Conservation (phyloP, 2,888 invertebrate species). For the Horisme vitalbata region DNA sequence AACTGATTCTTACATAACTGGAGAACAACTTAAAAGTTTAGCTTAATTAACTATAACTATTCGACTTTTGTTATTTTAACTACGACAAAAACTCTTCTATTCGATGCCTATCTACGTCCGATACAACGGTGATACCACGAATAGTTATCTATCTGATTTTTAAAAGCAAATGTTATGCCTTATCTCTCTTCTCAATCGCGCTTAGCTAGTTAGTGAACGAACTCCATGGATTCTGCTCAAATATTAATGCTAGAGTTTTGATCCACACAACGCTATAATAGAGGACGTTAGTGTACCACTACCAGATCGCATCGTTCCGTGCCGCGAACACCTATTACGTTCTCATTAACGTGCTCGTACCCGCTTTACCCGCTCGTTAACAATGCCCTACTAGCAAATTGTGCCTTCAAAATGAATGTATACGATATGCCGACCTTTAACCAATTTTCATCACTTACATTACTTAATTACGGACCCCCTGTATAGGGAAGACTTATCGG, state of each 20-base stretch:
- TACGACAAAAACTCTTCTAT: too few species aligned
- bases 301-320: conserved; percentile 48
- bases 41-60: too few species aligned
- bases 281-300: conserved; percentile 42
- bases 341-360: conserved; percentile 65
- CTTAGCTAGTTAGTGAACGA: not conserved
- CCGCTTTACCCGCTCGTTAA: conserved; percentile 63
- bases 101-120: too few species aligned
- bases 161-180: too few species aligned
- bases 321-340: conserved; percentile 66
- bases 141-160: too few species aligned
- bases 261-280: conserved; percentile 17
- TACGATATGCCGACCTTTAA: conserved; percentile 44
- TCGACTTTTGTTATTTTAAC: too few species aligned
- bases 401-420: conserved; percentile 60
- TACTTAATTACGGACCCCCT: conserved; percentile 24
- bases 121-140: too few species aligned
- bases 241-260: conserved; percentile 7
- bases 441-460: conserved; percentile 36
- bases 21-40: too few species aligned
- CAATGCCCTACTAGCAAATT: conserved; percentile 60
- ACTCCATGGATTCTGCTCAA: not conserved
- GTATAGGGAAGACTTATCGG: conserved; percentile 16
- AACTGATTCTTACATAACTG: too few species aligned
- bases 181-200: not conserved